phyloP scores from a whole-genome alignment of 1,140 invertebrate species.

The Trichonephila clavata region DNA sequence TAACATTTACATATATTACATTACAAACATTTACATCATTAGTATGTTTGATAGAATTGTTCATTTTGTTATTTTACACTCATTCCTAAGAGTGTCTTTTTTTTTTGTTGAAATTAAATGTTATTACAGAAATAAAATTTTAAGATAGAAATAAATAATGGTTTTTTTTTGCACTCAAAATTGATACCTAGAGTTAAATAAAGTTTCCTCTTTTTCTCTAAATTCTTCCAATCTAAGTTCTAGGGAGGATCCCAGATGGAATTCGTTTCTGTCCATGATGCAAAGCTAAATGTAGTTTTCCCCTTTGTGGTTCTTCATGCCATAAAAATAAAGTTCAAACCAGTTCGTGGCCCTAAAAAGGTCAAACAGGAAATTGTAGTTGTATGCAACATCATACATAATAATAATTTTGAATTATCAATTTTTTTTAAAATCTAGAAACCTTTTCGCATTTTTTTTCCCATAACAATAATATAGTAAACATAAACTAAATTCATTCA shows the following conservation, averaged over 20 bases:
- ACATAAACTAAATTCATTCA: background rate
- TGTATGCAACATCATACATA: background rate
- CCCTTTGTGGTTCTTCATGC: background rate
- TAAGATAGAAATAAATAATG: background rate
- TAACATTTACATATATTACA: no score
- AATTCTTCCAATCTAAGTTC: background rate
- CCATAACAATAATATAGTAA: background rate
- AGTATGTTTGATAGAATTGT: no score
- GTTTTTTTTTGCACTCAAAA: background rate
- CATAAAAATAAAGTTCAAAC: background rate
- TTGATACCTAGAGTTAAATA: conserved; percentile 18
- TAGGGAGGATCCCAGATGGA: background rate
- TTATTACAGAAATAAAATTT: background rate
- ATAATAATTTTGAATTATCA: background rate
- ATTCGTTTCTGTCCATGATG: background rate
- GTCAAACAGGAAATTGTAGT: background rate
- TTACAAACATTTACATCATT: no score
- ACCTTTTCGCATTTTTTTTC: background rate
- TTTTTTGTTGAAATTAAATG: no score
- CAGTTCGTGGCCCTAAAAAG: background rate
- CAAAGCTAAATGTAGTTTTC: background rate
- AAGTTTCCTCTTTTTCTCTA: background rate
- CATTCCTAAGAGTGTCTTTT: no score
- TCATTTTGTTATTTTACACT: no score
- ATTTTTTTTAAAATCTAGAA: background rate